Conservation (phyloP, 1,140 invertebrate genomes). For the Popillia japonica region DNA sequence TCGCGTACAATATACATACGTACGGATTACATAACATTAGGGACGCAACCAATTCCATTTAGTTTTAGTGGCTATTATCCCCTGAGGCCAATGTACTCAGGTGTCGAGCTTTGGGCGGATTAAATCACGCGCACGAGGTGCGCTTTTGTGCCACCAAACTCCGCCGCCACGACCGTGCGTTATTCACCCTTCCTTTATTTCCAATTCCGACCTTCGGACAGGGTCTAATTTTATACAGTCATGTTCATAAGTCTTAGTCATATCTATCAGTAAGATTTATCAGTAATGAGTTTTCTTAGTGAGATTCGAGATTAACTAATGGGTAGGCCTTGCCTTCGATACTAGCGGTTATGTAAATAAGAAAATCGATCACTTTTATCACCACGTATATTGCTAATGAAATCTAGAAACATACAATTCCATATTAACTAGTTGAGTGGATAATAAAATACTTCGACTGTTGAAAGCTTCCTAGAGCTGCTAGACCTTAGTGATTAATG, state of each 20-base stretch:
- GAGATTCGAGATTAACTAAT: no score
- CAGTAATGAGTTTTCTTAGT: no score
- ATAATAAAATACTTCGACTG: no score
- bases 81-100: conserved; percentile 58
- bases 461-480: no score
- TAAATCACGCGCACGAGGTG: conserved; percentile 57
- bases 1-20: conserved; percentile 20
- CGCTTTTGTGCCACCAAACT: conserved; percentile 15
- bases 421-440: no score
- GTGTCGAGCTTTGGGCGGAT: conserved; percentile 58
- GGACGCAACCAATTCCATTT: conserved; percentile 55
- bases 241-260: neutral
- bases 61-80: conserved; percentile 59
- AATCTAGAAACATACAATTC: no score
- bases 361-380: no score
- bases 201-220: conserved; percentile 33
- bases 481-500: no score
- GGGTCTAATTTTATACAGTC: conserved; percentile 19
- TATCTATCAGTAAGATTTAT: neutral
- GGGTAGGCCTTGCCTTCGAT: no score
- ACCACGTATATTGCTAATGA: no score
- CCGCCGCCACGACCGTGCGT: conserved; percentile 7
- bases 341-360: no score
- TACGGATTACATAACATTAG: conserved; percentile 43
- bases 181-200: conserved; percentile 32